phyloP scores from a whole-genome alignment of 2,797 vertebrate genomes.

The Helarctos malayanus region DNA sequence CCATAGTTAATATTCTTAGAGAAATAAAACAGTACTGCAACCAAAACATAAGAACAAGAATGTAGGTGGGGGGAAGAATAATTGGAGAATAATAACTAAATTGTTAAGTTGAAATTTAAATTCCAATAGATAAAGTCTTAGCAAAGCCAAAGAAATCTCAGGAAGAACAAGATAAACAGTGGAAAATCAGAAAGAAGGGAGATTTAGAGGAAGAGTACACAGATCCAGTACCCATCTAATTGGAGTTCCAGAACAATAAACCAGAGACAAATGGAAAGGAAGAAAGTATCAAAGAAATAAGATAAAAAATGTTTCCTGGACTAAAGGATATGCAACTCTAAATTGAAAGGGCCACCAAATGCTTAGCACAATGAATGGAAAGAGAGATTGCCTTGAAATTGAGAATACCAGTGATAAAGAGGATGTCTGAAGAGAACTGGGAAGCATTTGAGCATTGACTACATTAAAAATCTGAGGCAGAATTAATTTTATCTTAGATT shows the following conservation, averaged over 20 bases:
- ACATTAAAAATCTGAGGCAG: not conserved
- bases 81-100: not conserved
- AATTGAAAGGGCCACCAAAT: not conserved
- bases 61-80: not conserved
- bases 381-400: slow-evolving; percentile 8
- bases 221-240: not conserved
- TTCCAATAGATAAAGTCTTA: not conserved
- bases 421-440: not conserved
- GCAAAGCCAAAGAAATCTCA: not conserved
- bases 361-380: not conserved
- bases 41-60: not conserved
- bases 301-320: not conserved
- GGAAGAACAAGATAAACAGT: not conserved
- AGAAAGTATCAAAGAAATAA: not conserved
- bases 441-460: not conserved
- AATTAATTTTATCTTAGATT: not conserved
- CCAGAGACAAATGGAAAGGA: not conserved
- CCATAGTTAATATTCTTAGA: not conserved
- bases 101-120: slow-evolving; percentile 7
- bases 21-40: slow-evolving; percentile 27
- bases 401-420: not conserved
- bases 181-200: not conserved
- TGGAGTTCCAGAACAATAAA: not conserved
- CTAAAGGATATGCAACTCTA: not conserved
- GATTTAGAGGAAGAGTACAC: not conserved